phyloP scores from a whole-genome alignment of 92 coral and sea anemone genomes.

The Plumapathes pennacea region DNA sequence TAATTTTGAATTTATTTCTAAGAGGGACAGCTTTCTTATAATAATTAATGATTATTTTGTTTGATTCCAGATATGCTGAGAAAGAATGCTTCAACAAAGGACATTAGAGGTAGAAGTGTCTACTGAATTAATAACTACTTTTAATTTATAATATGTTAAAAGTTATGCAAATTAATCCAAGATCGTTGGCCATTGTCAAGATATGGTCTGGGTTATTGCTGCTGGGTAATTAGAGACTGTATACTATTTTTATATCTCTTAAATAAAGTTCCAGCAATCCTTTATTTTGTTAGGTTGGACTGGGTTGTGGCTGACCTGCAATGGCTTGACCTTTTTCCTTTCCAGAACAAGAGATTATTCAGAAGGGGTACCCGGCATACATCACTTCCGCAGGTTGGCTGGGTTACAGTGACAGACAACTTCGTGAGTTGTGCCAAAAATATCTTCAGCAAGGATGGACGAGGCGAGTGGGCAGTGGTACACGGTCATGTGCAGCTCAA shows the following conservation, averaged over 20 bases:
- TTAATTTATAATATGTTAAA: no score
- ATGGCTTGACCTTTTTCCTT: no score
- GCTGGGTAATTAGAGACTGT: not conserved
- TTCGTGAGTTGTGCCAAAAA: conserved; percentile 68
- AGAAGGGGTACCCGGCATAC: conserved; percentile 90
- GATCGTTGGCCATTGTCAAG: no score
- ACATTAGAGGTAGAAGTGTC: conserved; percentile 62
- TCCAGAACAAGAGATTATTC: conserved; percentile 46
- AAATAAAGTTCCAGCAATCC: not conserved
- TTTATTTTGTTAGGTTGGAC: no score
- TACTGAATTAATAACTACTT: no score
- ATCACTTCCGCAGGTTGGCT: conserved; percentile 98
- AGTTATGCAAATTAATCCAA: no score
- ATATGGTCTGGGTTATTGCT: no score
- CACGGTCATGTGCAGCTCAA: not conserved
- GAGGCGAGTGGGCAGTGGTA: conserved; percentile 21
- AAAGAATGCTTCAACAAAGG: conserved; percentile 59
- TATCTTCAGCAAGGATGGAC: conserved; percentile 66
- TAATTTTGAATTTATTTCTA: no score
- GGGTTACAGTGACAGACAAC: conserved; percentile 82
- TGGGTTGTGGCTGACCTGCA: no score
- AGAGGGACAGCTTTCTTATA: no score
- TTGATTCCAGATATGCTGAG: conserved; percentile 56
- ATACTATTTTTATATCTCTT: not conserved
- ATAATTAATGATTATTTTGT: no score